These are phyloP conservation scores for Kryptolebias ocellatus DNA, from an alignment of 2,797 vertebrate genomes.

Conservation along the genomic window DNA sequence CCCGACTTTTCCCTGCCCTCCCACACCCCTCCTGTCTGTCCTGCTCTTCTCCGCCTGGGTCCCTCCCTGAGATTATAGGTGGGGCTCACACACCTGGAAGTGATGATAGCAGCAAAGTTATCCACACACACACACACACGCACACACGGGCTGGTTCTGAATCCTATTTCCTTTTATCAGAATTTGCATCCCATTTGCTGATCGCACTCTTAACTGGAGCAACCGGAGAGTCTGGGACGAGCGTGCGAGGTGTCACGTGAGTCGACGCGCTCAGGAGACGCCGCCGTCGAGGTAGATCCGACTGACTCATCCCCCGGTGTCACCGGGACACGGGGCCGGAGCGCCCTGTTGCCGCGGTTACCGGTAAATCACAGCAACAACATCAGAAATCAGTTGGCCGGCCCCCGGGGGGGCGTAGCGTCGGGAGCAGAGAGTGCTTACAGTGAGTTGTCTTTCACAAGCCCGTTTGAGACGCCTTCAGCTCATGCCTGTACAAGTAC, in stretches of 20 bases:
- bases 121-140: conserved; percentile 14
- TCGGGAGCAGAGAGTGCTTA: conserved; percentile 25
- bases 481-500: conserved; percentile 64
- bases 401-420: conserved; percentile 29
- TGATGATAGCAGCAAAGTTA: conserved; percentile 16
- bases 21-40: conserved; percentile 39
- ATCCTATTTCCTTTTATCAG: conserved; percentile 22
- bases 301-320: conserved; percentile 45
- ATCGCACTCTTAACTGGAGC: conserved; percentile 8
- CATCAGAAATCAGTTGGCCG: not conserved
- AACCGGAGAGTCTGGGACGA: not conserved
- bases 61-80: conserved; percentile 62
- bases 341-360: conserved; percentile 47
- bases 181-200: conserved; percentile 51
- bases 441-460: conserved; percentile 36
- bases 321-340: conserved; percentile 15
- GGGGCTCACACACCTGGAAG: conserved; percentile 66
- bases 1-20: conserved; percentile 25
- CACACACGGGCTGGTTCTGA: not conserved
- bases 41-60: conserved; percentile 15
- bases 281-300: conserved; percentile 7
- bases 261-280: not conserved
- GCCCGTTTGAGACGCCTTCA: conserved; percentile 22
- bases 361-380: conserved; percentile 45
- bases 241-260: not conserved